A percentile compares a stretch with the other conserved stretches of the same genome.
Evolutionary conservation across 2,113 vertebrate species (phyloP).

Genomic region (Laterallus jamaicensis): DNA sequence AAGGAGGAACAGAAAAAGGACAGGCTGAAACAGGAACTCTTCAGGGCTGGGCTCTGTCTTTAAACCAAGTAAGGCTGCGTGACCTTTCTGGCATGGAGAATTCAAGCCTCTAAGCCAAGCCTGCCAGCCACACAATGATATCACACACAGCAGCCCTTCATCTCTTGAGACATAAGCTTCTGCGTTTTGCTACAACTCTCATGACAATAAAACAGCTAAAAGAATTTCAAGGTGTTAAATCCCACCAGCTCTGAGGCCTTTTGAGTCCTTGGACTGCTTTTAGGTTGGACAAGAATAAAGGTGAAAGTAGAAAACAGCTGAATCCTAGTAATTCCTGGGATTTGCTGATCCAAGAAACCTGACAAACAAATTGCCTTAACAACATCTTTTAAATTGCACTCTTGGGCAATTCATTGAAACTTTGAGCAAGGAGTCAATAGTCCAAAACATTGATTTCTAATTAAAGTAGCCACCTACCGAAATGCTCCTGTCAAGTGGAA

Average conservation of each 20-base stretch:
- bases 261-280: neutral
- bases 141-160: neutral
- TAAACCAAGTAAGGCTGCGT: neutral
- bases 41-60: neutral
- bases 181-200: neutral
- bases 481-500: neutral
- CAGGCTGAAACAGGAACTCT: neutral
- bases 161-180: neutral
- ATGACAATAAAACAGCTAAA: neutral
- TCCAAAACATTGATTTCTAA: conserved; percentile 59
- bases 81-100: neutral
- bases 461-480: conserved; percentile 2
- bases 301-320: conserved; percentile 60
- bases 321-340: conserved; percentile 53
- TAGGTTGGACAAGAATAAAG: conserved; percentile 26
- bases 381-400: neutral
- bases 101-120: neutral
- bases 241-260: accelerated
- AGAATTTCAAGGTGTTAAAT: neutral
- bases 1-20: neutral
- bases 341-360: conserved; percentile 59
- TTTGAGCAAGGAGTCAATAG: conserved; percentile 56
- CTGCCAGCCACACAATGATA: neutral
- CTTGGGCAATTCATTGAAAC: conserved; percentile 35
- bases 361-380: conserved; percentile 29